These are phyloP conservation scores for Escarpia spicata DNA, from an alignment of 2,888 invertebrate species.

Conservation along the genomic window DNA sequence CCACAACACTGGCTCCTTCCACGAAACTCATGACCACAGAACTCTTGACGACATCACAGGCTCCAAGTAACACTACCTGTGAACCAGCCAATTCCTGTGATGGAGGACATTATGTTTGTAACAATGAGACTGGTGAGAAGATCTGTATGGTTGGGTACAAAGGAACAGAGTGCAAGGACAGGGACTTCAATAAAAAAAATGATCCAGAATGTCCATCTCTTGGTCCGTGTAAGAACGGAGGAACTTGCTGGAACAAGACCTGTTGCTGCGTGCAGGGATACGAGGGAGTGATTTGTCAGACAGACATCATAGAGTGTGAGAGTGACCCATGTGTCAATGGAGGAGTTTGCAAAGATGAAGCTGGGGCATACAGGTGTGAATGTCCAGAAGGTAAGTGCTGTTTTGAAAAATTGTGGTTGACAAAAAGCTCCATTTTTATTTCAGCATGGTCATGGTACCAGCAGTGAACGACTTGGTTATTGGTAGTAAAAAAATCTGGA, in stretches of 20 bases:
- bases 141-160: neutral
- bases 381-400: conserved; percentile 13
- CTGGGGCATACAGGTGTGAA: neutral
- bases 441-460: too few species aligned
- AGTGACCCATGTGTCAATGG: conserved; percentile 18
- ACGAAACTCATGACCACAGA: neutral
- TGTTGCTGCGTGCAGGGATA: conserved; percentile 23
- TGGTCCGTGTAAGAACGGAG: conserved; percentile 3
- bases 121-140: neutral
- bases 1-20: conserved; percentile 13
- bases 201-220: conserved; percentile 18
- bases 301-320: neutral
- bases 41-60: neutral
- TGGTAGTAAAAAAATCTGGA: too few species aligned
- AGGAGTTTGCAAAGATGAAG: neutral
- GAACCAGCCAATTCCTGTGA: conserved; percentile 7
- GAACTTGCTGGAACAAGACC: conserved; percentile 22
- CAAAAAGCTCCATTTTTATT: too few species aligned
- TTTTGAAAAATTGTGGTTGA: too few species aligned
- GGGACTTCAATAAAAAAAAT: neutral
- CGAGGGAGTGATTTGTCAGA: neutral
- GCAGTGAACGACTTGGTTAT: too few species aligned
- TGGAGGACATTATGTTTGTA: conserved; percentile 22
- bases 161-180: neutral
- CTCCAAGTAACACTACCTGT: conserved; percentile 18